phyloP scores from a whole-genome alignment of 2,797 vertebrate species.

The Paedocypris micromegethes region DNA sequence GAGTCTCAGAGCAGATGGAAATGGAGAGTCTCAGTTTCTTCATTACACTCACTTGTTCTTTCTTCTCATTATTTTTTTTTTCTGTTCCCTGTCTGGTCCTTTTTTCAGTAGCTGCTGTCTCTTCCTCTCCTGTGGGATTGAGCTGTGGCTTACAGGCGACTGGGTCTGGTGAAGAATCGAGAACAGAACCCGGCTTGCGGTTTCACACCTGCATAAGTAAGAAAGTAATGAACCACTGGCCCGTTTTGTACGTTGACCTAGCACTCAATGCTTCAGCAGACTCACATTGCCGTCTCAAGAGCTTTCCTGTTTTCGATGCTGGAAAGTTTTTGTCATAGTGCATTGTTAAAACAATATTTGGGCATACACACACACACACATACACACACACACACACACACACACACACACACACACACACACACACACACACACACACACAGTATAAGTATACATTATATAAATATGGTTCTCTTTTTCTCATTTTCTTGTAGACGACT shows the following conservation, averaged over 20 bases:
- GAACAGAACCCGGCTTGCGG: slow-evolving; percentile 1
- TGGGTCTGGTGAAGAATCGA: slow-evolving; percentile 71
- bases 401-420: no score
- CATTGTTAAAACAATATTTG: neutral
- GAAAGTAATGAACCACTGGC: slow-evolving; percentile 64
- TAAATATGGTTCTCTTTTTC: no score
- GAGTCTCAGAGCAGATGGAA: slow-evolving; percentile 73
- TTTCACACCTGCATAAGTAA: slow-evolving; percentile 76
- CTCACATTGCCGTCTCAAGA: neutral
- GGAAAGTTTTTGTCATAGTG: slow-evolving; percentile 6
- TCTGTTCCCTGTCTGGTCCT: neutral
- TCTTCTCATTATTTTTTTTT: neutral
- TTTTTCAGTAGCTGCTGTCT: slow-evolving; percentile 25
- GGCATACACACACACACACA: no score
- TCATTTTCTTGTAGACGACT: no score
- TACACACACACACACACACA: no score
- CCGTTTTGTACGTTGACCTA: slow-evolving; percentile 11
- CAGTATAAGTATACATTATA: no score
- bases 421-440: no score
- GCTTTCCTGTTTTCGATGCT: neutral
- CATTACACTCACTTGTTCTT: slow-evolving; percentile 17
- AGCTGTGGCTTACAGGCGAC: slow-evolving; percentile 73
- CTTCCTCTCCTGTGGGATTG: slow-evolving; percentile 50
- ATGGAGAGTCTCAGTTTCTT: slow-evolving; percentile 59
- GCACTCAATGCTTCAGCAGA: slow-evolving; percentile 3